Conservation (phyloP, 1,140 invertebrate species). For the Riptortus pedestris region DNA sequence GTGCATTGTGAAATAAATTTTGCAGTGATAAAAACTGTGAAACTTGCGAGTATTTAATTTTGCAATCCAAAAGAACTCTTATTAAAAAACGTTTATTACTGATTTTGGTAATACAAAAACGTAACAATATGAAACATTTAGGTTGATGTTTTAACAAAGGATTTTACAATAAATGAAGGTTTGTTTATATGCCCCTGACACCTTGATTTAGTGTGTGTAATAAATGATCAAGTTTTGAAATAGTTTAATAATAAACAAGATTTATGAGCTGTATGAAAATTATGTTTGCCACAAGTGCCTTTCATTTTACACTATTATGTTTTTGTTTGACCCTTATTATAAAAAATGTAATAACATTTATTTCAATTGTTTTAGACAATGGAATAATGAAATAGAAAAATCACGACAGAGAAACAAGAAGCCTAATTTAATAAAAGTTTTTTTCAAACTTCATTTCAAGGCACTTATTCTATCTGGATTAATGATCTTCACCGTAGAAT, state of each 20-base stretch:
- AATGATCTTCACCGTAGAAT: conserved; percentile 42
- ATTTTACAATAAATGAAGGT: too few relatives aligned
- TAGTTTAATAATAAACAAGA: too few relatives aligned
- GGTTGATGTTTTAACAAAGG: too few relatives aligned
- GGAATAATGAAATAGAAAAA: conserved; percentile 34
- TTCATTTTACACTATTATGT: neutral
- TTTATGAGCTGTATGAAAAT: too few relatives aligned
- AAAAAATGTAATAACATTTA: neutral
- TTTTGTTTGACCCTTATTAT: neutral
- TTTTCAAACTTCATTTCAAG: conserved; percentile 44
- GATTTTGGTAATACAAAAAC: too few relatives aligned
- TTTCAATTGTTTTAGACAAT: conserved; percentile 25
- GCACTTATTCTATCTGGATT: conserved; percentile 42
- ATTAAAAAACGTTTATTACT: too few relatives aligned
- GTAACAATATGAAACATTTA: too few relatives aligned
- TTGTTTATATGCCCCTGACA: too few relatives aligned
- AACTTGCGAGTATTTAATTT: too few relatives aligned
- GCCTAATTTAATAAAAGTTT: conserved; percentile 44
- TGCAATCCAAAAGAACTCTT: too few relatives aligned
- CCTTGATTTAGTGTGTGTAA: neutral
- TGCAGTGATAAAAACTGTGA: too few relatives aligned
- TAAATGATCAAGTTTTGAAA: neutral
- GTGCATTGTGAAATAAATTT: too few relatives aligned
- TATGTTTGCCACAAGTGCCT: neutral
- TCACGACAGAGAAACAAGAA: conserved; percentile 33